A percentile compares a stretch with the other conserved stretches of the same genome.
phyloP scores from a whole-genome alignment of 2,113 vertebrate genomes.

The Grammomys surdaster region DNA sequence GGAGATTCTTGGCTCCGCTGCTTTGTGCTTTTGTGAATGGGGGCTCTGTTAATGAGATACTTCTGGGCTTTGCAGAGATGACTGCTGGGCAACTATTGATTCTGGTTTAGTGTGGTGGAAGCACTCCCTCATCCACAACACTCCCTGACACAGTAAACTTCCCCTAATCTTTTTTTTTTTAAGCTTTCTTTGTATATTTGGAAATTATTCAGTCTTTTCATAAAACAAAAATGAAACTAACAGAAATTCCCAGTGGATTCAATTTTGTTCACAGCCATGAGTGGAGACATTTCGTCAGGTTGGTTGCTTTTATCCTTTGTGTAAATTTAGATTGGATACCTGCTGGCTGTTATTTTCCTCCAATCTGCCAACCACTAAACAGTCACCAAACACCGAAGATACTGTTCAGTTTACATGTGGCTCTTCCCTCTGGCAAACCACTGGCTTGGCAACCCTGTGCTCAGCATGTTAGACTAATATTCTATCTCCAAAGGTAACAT shows the following conservation, averaged over 20 bases:
- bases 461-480: slow-evolving; percentile 68
- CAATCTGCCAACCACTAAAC: slow-evolving; percentile 76
- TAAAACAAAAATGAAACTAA: slow-evolving; percentile 70
- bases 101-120: slow-evolving; percentile 71
- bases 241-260: slow-evolving; percentile 16
- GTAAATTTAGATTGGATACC: slow-evolving; percentile 79
- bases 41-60: slow-evolving; percentile 77
- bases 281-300: slow-evolving; percentile 71
- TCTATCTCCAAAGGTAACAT: slow-evolving; percentile 65
- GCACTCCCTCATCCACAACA: slow-evolving; percentile 72
- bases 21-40: background rate
- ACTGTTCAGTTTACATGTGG: slow-evolving; percentile 80
- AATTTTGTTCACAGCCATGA: slow-evolving; percentile 78
- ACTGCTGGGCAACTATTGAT: slow-evolving; percentile 80
- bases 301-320: slow-evolving; percentile 76
- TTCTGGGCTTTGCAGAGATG: slow-evolving; percentile 46
- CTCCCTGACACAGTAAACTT: slow-evolving; percentile 50
- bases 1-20: background rate
- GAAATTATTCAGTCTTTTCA: slow-evolving; percentile 62
- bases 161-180: slow-evolving; percentile 27
- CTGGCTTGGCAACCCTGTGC: slow-evolving; percentile 68
- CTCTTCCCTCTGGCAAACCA: slow-evolving; percentile 79
- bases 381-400: slow-evolving; percentile 70
- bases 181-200: slow-evolving; percentile 69
- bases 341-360: slow-evolving; percentile 83